A percentile compares a stretch with the other conserved stretches of the same genome.
Conservation (phyloP, 2,888 invertebrate genomes). For the Biston stratarius region DNA sequence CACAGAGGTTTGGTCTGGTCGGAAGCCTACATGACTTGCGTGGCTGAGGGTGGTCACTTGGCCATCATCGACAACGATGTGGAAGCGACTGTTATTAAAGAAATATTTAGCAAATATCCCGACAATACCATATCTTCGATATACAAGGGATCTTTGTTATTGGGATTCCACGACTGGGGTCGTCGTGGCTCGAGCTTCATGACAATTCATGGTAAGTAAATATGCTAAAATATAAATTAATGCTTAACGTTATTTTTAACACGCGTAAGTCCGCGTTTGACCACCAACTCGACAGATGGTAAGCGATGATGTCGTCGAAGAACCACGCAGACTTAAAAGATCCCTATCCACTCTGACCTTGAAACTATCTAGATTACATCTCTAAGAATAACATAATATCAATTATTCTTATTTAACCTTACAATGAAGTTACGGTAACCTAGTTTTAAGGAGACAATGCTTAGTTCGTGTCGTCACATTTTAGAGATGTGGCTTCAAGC, state of each 20-base stretch:
- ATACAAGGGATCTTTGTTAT: conserved; percentile 39
- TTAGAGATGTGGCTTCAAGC: no score
- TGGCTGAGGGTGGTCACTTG: conserved; percentile 62
- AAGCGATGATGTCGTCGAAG: no score
- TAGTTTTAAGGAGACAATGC: no score
- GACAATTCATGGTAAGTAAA: conserved; percentile 48
- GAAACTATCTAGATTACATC: no score
- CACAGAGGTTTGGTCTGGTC: conserved; percentile 54
- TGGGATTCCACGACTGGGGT: conserved; percentile 57
- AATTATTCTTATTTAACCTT: no score
- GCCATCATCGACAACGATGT: conserved; percentile 58
- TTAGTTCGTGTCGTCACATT: no score
- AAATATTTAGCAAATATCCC: conserved; percentile 50
- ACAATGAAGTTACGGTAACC: no score
- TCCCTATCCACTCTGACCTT: no score
- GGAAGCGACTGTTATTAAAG: conserved; percentile 51
- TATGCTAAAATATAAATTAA: background rate
- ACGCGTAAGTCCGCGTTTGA: no score
- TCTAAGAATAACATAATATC: no score
- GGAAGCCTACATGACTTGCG: conserved; percentile 59
- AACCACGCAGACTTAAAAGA: no score
- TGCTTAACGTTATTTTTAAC: background rate
- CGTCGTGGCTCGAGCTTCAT: conserved; percentile 52
- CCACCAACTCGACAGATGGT: no score
- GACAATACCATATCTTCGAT: conserved; percentile 37